A percentile compares a stretch with the other conserved stretches of the same genome.
These are phyloP conservation scores for Melanocharis versteri DNA, from an alignment of 2,113 vertebrate genomes.

Conservation along the genomic window DNA sequence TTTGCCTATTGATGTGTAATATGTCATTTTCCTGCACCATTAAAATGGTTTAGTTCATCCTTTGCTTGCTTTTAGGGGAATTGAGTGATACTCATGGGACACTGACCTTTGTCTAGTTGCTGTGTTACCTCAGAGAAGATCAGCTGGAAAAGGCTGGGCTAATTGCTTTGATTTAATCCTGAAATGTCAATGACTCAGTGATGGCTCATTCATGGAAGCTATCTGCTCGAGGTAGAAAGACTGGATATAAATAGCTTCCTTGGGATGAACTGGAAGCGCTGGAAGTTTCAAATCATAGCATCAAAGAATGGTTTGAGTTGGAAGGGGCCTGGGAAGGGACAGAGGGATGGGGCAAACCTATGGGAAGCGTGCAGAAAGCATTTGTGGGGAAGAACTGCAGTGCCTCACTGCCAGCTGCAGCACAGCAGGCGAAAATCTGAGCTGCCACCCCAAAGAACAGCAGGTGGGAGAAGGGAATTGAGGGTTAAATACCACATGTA, in stretches of 20 bases:
- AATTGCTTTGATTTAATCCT: conserved; percentile 51
- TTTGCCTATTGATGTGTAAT: not conserved
- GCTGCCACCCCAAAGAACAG: not conserved
- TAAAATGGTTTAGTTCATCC: not conserved
- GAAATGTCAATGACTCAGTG: conserved; percentile 36
- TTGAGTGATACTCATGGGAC: not conserved
- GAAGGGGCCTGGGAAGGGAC: not conserved
- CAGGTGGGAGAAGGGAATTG: not conserved
- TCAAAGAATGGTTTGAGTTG: not conserved
- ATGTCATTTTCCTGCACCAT: not conserved
- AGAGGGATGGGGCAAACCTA: not conserved
- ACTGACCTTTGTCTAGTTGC: conserved; percentile 30
- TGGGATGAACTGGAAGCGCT: not conserved
- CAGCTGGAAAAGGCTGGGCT: conserved; percentile 49
- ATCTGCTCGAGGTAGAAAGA: not conserved
- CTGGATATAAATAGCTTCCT: conserved; percentile 5
- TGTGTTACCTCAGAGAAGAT: conserved; percentile 20
- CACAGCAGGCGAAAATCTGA: not conserved
- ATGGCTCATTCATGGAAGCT: conserved; percentile 33
- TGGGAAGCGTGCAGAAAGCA: not conserved
- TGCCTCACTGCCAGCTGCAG: not conserved
- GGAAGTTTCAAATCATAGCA: not conserved
- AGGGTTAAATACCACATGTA: not conserved
- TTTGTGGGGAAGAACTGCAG: not conserved
- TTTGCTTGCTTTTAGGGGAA: conserved; percentile 4